These are phyloP conservation scores for Drosophila nigricruria DNA, from an alignment of 2,888 invertebrate genomes.

Conservation along the genomic window DNA sequence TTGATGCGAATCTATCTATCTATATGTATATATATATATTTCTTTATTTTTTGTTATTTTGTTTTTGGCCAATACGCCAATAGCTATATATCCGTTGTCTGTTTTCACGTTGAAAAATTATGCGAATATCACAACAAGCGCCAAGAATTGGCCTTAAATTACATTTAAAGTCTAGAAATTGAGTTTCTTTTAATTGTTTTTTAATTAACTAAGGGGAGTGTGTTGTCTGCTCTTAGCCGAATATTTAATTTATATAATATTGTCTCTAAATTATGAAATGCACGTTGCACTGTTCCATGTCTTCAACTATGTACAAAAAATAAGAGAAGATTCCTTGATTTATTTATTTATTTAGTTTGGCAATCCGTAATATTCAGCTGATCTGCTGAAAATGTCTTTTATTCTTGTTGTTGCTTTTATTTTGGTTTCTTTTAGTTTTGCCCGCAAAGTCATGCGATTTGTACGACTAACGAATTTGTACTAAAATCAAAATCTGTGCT, in stretches of 20 bases:
- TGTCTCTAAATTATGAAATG: conserved; percentile 31
- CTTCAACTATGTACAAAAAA: conserved; percentile 14
- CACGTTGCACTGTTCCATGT: conserved; percentile 64
- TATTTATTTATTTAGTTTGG: conserved; percentile 72
- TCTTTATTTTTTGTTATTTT: conserved; percentile 16
- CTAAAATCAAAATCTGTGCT: conserved; percentile 65
- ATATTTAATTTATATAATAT: conserved; percentile 32
- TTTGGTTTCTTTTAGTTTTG: conserved; percentile 30
- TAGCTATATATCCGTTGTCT: conserved; percentile 60
- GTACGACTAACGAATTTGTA: conserved; percentile 73
- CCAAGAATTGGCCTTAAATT: conserved; percentile 65
- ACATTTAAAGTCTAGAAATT: conserved; percentile 43
- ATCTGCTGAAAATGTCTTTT: conserved; percentile 40
- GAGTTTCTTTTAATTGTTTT: conserved; percentile 21
- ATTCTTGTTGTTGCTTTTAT: conserved; percentile 16
- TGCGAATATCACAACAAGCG: conserved; percentile 66
- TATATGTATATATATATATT: conserved; percentile 17
- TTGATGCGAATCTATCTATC: conserved; percentile 11
- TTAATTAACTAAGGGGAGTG: conserved; percentile 27
- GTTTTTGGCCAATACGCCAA: conserved; percentile 20
- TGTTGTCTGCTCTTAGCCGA: not conserved
- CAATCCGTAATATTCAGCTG: conserved; percentile 55
- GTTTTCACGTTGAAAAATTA: conserved; percentile 60
- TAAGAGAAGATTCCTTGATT: conserved; percentile 52
- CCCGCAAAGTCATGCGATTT: conserved; percentile 67